Conservation (phyloP, 1,140 invertebrate species). For the Helicoverpa zea region DNA sequence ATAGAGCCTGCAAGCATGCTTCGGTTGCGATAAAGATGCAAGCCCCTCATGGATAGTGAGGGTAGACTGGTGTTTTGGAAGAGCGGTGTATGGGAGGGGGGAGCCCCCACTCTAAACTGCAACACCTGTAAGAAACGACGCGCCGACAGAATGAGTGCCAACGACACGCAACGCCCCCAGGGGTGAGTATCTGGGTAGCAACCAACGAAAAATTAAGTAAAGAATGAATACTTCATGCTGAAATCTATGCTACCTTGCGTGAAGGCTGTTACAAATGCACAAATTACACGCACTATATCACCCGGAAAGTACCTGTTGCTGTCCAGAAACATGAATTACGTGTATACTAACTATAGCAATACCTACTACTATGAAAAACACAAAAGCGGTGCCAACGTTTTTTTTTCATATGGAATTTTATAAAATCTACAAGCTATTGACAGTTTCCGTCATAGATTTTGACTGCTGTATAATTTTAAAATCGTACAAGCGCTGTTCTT, state of each 20-base stretch:
- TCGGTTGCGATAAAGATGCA: conserved; percentile 56
- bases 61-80: conserved; percentile 80
- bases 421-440: too few species aligned
- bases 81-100: conserved; percentile 77
- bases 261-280: conserved; percentile 6
- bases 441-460: too few species aligned
- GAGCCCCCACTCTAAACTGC: conserved; percentile 76
- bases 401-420: background rate
- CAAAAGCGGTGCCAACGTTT: background rate
- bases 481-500: too few species aligned
- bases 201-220: background rate
- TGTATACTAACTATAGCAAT: background rate
- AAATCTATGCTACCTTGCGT: background rate
- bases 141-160: conserved; percentile 76
- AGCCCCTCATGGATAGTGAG: conserved; percentile 77
- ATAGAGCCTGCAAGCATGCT: background rate
- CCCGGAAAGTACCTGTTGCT: conserved; percentile 7
- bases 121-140: conserved; percentile 80
- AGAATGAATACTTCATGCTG: background rate
- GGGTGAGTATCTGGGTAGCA: conserved; percentile 65
- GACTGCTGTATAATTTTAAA: too few species aligned
- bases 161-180: conserved; percentile 66
- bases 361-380: background rate
- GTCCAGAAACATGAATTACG: background rate
- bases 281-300: conserved; percentile 4